Evolutionary conservation across 2,113 vertebrate species (phyloP).

Genomic region (Pseudopodoces humilis): DNA sequence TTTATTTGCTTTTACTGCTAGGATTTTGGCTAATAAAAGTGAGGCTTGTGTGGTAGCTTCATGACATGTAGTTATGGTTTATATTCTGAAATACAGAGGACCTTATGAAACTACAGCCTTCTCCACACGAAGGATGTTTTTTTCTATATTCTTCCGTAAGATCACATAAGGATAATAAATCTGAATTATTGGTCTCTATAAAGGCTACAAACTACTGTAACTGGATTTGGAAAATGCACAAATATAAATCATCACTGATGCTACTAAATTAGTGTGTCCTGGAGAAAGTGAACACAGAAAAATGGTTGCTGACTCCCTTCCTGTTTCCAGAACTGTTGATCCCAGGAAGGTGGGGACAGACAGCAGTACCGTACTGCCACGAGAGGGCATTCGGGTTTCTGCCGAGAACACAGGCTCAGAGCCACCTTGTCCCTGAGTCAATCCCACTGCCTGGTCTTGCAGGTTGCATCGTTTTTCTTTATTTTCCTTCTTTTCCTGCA

Average conservation of each 20-base stretch:
- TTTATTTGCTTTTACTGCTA: background rate
- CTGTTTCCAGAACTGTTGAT: background rate
- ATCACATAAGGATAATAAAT: background rate
- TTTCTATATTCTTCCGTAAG: background rate
- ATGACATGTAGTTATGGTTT: background rate
- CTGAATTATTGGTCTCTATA: background rate
- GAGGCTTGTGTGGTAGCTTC: background rate
- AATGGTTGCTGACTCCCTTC: background rate
- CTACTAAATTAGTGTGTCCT: background rate
- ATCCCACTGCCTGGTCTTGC: background rate
- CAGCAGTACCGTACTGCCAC: background rate
- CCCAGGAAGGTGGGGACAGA: background rate
- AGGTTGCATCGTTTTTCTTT: background rate
- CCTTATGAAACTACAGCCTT: background rate
- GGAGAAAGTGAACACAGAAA: background rate
- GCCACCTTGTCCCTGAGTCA: background rate
- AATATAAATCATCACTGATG: background rate
- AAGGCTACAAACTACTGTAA: background rate
- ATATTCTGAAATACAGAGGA: background rate
- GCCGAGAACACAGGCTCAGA: background rate
- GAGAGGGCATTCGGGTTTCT: conserved; percentile 32
- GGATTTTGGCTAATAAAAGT: background rate
- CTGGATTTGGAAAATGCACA: background rate
- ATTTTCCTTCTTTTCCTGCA: background rate
- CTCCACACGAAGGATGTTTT: background rate